Conservation (phyloP, 2,113 vertebrate genomes). For the Anolis carolinensis region DNA sequence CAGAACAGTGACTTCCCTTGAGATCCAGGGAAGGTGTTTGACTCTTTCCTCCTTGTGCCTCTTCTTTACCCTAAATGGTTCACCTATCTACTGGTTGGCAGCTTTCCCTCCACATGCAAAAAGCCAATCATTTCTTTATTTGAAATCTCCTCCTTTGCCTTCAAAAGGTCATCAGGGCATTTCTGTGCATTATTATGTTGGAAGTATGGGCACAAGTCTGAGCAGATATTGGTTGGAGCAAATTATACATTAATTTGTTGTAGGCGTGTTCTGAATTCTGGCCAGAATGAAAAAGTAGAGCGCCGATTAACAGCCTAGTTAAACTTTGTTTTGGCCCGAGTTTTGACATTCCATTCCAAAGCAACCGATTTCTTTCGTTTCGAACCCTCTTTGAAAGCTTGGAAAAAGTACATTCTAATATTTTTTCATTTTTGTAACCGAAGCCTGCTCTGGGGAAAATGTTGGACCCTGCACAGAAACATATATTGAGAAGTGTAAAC, state of each 20-base stretch:
- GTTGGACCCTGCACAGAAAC: not conserved
- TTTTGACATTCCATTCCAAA: constrained; percentile 50
- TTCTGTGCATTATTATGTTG: not conserved
- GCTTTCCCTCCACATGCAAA: not conserved
- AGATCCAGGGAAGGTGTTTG: too few species aligned
- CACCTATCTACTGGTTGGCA: not conserved
- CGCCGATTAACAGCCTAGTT: constrained; percentile 61
- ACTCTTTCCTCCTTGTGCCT: not conserved
- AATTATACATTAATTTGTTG: constrained; percentile 67
- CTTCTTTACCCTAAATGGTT: too few species aligned
- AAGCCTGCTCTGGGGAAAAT: constrained; percentile 5
- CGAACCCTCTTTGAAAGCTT: constrained; percentile 49
- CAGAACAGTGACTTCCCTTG: too few species aligned
- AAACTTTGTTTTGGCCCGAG: constrained; percentile 64
- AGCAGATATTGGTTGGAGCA: constrained; percentile 28
- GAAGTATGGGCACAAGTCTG: not conserved
- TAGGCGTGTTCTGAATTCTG: constrained; percentile 50
- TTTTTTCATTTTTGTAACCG: constrained; percentile 50
- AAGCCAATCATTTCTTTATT: not conserved
- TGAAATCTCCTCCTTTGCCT: not conserved
- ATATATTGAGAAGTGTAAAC: not conserved
- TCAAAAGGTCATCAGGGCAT: not conserved
- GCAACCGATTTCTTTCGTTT: constrained; percentile 55
- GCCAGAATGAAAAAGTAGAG: constrained; percentile 51
- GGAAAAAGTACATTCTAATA: constrained; percentile 40